Conservation (phyloP, 2,797 vertebrate genomes). For the Sebastolobus alascanus region DNA sequence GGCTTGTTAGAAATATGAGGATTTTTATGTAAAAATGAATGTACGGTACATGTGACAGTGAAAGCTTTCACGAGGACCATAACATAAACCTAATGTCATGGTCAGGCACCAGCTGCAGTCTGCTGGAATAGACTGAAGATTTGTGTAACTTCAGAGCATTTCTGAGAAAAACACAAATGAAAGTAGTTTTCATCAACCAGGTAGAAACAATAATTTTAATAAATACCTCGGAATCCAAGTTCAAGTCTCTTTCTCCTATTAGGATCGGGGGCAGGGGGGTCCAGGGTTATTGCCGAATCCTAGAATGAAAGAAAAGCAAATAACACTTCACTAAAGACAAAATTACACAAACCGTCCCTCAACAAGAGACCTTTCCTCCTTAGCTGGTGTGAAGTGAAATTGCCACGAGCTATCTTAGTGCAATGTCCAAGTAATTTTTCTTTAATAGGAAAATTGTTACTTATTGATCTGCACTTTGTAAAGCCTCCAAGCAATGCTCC, state of each 20-base stretch:
- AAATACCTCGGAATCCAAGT: background rate
- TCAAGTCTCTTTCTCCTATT: background rate
- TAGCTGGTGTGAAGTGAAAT: conserved; percentile 86
- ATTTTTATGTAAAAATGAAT: background rate
- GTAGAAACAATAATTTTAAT: background rate
- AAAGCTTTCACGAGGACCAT: background rate
- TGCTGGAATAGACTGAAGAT: background rate
- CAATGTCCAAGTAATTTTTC: conserved; percentile 94
- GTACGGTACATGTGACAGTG: too few relatives aligned
- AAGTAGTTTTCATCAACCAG: background rate
- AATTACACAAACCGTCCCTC: conserved; percentile 38
- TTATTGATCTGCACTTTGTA: conserved; percentile 97
- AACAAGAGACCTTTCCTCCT: conserved; percentile 74
- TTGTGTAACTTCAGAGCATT: background rate
- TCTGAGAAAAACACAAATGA: background rate
- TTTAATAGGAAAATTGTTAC: conserved; percentile 98
- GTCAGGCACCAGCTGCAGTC: background rate
- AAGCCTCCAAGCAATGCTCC: conserved; percentile 94
- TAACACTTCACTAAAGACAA: conserved; percentile 17
- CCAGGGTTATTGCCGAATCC: background rate
- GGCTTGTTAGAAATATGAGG: background rate
- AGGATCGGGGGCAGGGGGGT: background rate
- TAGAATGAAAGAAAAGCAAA: conserved; percentile 24
- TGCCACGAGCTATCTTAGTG: conserved; percentile 93
- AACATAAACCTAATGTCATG: background rate